Evolutionary conservation across 2,797 vertebrate species (phyloP).

Genomic region (Neomorphus geoffroyi): DNA sequence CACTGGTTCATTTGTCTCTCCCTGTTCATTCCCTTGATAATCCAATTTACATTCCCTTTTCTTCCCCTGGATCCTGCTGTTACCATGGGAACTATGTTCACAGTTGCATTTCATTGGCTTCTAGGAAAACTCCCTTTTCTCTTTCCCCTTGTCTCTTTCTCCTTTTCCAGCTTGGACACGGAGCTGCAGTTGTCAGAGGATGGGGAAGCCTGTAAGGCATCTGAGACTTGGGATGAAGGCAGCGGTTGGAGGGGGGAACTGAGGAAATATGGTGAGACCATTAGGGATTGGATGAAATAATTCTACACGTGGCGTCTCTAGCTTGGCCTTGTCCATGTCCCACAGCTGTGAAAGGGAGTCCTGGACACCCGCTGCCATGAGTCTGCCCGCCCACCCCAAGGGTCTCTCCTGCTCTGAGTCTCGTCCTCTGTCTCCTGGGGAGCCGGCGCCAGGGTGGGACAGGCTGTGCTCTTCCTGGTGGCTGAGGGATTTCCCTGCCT

Average conservation of each 20-base stretch:
- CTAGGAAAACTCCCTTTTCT: slow-evolving; percentile 40
- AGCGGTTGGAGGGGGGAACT: neutral
- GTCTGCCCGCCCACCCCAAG: neutral
- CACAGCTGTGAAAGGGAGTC: neutral
- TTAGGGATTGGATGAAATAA: neutral
- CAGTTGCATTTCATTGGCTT: slow-evolving; percentile 79
- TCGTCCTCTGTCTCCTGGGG: neutral
- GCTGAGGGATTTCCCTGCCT: neutral
- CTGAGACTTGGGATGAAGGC: neutral
- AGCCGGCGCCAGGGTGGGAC: neutral
- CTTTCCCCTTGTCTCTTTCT: neutral
- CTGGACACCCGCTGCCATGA: accelerated
- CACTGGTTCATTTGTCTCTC: neutral
- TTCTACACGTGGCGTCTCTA: neutral
- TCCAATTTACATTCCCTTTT: slow-evolving; percentile 88
- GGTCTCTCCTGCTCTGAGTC: neutral
- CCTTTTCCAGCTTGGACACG: neutral
- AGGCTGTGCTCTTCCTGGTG: neutral
- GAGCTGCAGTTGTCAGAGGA: neutral
- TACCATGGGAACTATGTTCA: slow-evolving; percentile 94
- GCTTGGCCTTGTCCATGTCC: neutral
- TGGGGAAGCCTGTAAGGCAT: neutral
- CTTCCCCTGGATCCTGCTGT: slow-evolving; percentile 87
- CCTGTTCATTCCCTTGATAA: slow-evolving; percentile 75
- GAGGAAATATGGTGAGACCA: neutral